Evolutionary conservation across 2,888 invertebrate genomes (phyloP).

Genomic region (Pherbina coryleti): DNA sequence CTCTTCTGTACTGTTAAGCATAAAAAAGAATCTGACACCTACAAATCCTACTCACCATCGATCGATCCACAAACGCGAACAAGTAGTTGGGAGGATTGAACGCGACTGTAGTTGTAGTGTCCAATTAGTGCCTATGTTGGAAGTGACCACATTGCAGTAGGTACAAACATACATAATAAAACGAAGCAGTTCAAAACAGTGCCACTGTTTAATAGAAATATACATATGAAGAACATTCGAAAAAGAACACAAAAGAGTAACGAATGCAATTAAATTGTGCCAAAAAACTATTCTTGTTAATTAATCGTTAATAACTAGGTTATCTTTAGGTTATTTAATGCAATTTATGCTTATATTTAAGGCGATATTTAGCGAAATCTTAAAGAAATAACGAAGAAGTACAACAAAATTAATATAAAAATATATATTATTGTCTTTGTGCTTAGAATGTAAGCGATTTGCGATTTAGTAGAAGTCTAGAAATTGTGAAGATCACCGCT

Average conservation of each 20-base stretch:
- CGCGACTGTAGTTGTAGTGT: conserved; percentile 52
- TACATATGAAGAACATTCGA: conserved; percentile 20
- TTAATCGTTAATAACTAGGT: conserved; percentile 16
- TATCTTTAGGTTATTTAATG: not conserved
- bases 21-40: conserved; percentile 77
- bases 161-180: conserved; percentile 14
- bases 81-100: conserved; percentile 70
- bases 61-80: conserved; percentile 69
- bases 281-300: conserved; percentile 24
- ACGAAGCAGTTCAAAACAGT: conserved; percentile 2
- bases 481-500: no score
- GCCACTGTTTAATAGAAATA: conserved; percentile 21
- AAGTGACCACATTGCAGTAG: not conserved
- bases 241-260: conserved; percentile 39
- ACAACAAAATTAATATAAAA: no score
- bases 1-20: conserved; percentile 81
- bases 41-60: conserved; percentile 76
- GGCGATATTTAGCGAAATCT: no score
- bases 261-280: conserved; percentile 24
- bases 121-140: not conserved
- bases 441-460: no score
- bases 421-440: no score
- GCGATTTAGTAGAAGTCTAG: no score
- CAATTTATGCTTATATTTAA: not conserved
- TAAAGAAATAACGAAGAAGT: no score